Evolutionary conservation across 1,140 invertebrate genomes (phyloP), one percentile per base, ranked within the genome.

Genomic region (Cotesia glomerata): DNA sequence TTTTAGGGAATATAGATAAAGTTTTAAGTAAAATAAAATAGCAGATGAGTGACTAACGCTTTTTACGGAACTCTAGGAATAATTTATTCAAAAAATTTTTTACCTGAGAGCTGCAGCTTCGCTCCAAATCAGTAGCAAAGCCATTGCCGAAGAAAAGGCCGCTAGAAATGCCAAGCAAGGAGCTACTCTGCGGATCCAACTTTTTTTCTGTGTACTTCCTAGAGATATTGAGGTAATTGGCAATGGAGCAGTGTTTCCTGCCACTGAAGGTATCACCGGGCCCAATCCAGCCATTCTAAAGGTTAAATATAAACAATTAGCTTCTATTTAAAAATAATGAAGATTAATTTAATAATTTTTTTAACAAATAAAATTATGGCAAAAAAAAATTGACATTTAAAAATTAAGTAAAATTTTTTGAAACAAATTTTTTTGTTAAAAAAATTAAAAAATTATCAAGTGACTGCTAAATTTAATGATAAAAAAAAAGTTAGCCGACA

Each of bases 61-160:
- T 56, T 14, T 13, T 5, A 39, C 5, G 8, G 8, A 36, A 32
- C 4, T 18, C 11, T 16, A 61, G 32, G 32, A 5, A 8, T 61
- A 61, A 13, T 61, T 13, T 61, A 18, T 61, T 26, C 16, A 11
- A 14, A 16, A 51, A 65, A 45, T 49, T 26, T 8, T 14, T 16
- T 65, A 85, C 84, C 83, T 82, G 39, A 82, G 69, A 18, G 80
- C 81, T 36, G 80, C 79, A 54, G 80, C 81, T 71, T 87, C 81
- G 73, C 82, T 85, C 85, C 85, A 87, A n/a, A 87, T 77, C 1
- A 87, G 73, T 5, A 87, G 82, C 61, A 86, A 74, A 3, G 84
- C 78, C 84, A 87, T 86, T 14, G 83, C 85, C 11, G 84, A 85
- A 9, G 83, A 84, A 76, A 87, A 87, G 16, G 85, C 85, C 56